A percentile compares a stretch with the other conserved stretches of the same genome.
Conservation (phyloP, 2,113 vertebrate genomes). For the Mormoops blainvillei region DNA sequence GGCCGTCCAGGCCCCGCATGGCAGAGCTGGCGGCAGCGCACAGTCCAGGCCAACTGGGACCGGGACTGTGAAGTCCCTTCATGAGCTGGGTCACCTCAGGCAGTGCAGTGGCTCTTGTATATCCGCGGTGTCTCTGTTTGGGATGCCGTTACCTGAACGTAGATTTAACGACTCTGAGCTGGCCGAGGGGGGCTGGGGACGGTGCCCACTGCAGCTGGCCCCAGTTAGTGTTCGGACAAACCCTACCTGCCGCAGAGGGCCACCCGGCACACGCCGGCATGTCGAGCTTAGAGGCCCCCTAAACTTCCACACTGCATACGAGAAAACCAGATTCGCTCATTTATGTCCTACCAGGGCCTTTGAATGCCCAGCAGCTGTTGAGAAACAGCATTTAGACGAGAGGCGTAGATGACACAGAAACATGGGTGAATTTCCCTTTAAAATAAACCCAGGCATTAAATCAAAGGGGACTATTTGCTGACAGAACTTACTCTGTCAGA, state of each 20-base stretch:
- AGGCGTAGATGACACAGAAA: not conserved
- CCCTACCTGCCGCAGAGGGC: not conserved
- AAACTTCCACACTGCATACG: not conserved
- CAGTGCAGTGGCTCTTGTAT: rapidly evolving
- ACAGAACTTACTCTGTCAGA: not conserved
- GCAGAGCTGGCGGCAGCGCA: not conserved
- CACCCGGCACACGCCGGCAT: too few relatives aligned
- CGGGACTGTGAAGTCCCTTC: too few relatives aligned
- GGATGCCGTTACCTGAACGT: not conserved
- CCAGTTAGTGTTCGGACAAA: not conserved
- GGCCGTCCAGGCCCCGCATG: rapidly evolving
- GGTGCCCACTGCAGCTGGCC: not conserved
- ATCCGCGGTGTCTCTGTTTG: not conserved
- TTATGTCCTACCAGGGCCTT: not conserved
- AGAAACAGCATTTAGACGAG: conserved; percentile 14
- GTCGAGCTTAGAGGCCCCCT: not conserved
- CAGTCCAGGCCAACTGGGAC: too few relatives aligned
- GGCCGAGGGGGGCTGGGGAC: not conserved
- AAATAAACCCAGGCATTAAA: conserved; percentile 37
- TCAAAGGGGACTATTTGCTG: not conserved
- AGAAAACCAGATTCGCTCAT: not conserved
- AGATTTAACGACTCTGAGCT: not conserved
- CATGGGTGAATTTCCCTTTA: not conserved
- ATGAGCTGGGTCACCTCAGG: too few relatives aligned
- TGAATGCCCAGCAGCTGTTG: not conserved